These are phyloP conservation scores for Drosophila tsacasi DNA, from an alignment of 1,140 invertebrate genomes.

Conservation along the genomic window DNA sequence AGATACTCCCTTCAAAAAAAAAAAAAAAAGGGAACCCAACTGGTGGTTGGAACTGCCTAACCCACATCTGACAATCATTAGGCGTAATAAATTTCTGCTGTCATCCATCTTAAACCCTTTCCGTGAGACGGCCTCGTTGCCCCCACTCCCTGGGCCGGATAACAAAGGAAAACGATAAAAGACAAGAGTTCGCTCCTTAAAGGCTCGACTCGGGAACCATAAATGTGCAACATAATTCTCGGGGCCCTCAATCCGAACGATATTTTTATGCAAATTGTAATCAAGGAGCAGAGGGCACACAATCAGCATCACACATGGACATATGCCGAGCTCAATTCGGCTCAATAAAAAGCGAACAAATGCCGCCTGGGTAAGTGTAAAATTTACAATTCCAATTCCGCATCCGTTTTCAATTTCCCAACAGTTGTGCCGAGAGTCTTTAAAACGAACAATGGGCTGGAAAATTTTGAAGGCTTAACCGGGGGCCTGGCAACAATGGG, in stretches of 20 bases:
- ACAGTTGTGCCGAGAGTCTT: conserved; percentile 64
- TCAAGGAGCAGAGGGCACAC: conserved; percentile 70
- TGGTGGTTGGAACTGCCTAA: conserved; percentile 24
- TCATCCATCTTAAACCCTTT: conserved; percentile 47
- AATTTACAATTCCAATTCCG: conserved; percentile 81
- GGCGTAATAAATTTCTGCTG: conserved; percentile 57
- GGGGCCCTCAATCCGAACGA: conserved; percentile 54
- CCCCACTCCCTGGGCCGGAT: conserved; percentile 10
- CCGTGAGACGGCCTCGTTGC: conserved; percentile 10
- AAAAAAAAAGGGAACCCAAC: conserved; percentile 4
- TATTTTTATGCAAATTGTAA: conserved; percentile 81
- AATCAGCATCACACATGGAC: conserved; percentile 38
- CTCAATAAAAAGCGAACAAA: conserved; percentile 76
- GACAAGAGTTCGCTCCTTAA: conserved; percentile 60
- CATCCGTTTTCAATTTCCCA: conserved; percentile 54
- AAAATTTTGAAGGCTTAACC: conserved; percentile 44
- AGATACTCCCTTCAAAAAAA: not conserved
- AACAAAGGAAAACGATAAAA: conserved; percentile 70
- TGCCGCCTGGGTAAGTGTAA: conserved; percentile 74
- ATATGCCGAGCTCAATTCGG: conserved; percentile 70
- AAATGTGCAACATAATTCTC: conserved; percentile 76
- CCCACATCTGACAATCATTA: conserved; percentile 51
- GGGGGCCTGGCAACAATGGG: conserved; percentile 27
- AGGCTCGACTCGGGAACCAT: conserved; percentile 53
- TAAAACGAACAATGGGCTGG: conserved; percentile 58